Percentiles rank a stretch among this genome's conserved stretches.
Conservation (phyloP, 2,888 invertebrate genomes). For the Archaeoteleia sp. region DNA sequence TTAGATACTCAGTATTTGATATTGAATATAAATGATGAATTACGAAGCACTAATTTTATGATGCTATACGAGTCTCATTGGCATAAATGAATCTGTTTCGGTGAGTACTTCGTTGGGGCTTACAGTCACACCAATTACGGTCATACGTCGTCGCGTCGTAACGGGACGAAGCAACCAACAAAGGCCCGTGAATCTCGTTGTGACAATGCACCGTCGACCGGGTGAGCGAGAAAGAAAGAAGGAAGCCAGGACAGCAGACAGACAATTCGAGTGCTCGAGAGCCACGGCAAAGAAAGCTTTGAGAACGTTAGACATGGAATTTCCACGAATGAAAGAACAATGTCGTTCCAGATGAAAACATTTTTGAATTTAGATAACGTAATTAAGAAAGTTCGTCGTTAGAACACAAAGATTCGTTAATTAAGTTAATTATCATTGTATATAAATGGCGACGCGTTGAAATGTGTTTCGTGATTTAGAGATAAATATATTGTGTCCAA, state of each 20-base stretch:
- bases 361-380: conserved; percentile 38
- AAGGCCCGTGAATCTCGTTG: conserved; percentile 31
- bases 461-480: no score
- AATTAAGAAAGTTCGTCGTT: conserved; percentile 30
- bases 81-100: conserved; percentile 30
- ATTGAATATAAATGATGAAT: no score
- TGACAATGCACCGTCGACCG: conserved; percentile 42
- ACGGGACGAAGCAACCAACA: conserved; percentile 45
- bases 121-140: conserved; percentile 43
- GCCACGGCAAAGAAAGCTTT: conserved; percentile 8
- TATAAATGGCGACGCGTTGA: conserved; percentile 8
- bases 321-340: conserved; percentile 31
- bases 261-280: conserved; percentile 28
- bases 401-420: conserved; percentile 27
- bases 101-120: conserved; percentile 10
- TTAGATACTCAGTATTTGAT: no score
- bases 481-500: no score
- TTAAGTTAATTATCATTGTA: conserved; percentile 25
- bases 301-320: conserved; percentile 15
- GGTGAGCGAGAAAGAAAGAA: conserved; percentile 33
- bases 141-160: conserved; percentile 46
- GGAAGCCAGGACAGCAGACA: conserved; percentile 11
- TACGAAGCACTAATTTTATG: no score
- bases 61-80: not conserved
- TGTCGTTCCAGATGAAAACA: conserved; percentile 24